phyloP scores from a whole-genome alignment of 2,888 invertebrate genomes.

The Thyatira batis region DNA sequence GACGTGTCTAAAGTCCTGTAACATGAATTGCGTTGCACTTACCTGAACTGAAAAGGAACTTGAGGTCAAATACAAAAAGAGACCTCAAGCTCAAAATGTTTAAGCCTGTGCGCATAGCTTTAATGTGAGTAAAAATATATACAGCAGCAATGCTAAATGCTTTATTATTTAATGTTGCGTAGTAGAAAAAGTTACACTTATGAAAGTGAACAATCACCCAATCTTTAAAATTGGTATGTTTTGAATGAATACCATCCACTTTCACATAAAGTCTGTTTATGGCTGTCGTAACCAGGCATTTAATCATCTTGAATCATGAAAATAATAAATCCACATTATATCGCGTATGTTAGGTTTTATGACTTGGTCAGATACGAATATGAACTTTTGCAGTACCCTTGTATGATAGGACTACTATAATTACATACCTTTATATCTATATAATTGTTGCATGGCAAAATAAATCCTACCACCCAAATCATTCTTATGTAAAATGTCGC shows the following conservation, averaged over 20 bases:
- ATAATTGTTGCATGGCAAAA: too few relatives aligned
- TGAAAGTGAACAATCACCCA: background rate
- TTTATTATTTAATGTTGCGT: too few relatives aligned
- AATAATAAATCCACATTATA: slow-evolving; percentile 21
- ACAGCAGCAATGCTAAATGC: too few relatives aligned
- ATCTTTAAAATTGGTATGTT: slow-evolving; percentile 7
- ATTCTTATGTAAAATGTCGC: too few relatives aligned
- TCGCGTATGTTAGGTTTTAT: slow-evolving; percentile 26
- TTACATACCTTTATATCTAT: background rate
- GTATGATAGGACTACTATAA: background rate
- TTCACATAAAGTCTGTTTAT: slow-evolving; percentile 24
- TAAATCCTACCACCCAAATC: too few relatives aligned
- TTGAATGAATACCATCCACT: slow-evolving; percentile 22
- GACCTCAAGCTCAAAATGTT: too few relatives aligned
- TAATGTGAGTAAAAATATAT: background rate
- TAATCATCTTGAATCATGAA: slow-evolving; percentile 32
- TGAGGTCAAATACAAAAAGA: too few relatives aligned
- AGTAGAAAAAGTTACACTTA: too few relatives aligned
- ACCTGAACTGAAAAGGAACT: too few relatives aligned
- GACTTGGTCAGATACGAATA: slow-evolving; percentile 4
- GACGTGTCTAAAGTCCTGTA: too few relatives aligned
- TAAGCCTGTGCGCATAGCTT: too few relatives aligned
- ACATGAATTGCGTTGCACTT: too few relatives aligned
- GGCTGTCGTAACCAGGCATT: slow-evolving; percentile 27
- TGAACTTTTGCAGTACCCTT: background rate